These are phyloP conservation scores for Thryonomys swinderianus DNA, from an alignment of 2,113 vertebrate species.

Conservation along the genomic window DNA sequence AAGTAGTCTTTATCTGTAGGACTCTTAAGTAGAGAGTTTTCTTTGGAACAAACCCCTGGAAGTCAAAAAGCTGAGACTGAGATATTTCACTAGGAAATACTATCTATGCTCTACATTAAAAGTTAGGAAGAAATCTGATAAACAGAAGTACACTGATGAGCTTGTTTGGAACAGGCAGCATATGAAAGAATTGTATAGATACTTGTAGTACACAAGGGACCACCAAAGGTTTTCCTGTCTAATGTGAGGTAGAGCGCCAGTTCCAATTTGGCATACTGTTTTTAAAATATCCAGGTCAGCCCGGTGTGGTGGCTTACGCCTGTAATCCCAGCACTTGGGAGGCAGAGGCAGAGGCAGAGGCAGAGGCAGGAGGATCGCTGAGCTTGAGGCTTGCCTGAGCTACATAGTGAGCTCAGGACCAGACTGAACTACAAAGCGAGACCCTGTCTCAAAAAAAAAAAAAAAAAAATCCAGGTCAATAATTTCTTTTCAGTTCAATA, in stretches of 20 bases:
- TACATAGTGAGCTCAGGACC: too few relatives aligned
- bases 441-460: too few relatives aligned
- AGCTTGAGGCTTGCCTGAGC: too few relatives aligned
- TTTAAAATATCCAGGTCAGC: too few relatives aligned
- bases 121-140: neutral
- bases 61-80: neutral
- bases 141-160: neutral
- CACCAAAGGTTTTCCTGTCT: neutral
- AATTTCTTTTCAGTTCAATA: constrained; percentile 4
- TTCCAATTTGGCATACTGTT: neutral
- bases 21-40: neutral
- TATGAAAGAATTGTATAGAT: neutral
- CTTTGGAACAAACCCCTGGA: neutral
- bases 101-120: neutral
- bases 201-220: neutral
- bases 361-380: too few relatives aligned
- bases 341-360: too few relatives aligned
- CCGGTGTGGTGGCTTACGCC: too few relatives aligned
- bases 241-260: neutral
- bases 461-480: too few relatives aligned
- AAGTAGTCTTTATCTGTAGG: neutral
- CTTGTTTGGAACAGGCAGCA: neutral
- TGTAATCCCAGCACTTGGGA: too few relatives aligned
- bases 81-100: neutral
- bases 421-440: too few relatives aligned